Base-by-base conservation (phyloP, 1,140 invertebrate genomes). In the Holotrichia oblita region DNA sequence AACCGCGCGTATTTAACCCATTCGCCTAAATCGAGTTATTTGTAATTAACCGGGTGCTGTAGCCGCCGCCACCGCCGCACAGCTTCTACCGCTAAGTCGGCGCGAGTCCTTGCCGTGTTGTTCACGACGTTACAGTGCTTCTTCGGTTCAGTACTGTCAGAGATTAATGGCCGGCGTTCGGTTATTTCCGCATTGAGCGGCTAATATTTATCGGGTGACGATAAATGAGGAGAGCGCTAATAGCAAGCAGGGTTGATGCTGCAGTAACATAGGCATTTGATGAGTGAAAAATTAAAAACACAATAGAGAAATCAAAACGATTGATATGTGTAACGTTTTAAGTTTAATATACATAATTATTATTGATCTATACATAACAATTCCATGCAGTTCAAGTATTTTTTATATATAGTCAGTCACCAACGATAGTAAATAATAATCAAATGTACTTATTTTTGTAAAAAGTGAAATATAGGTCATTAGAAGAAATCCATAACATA, bases 11-110 rank as follows among this genome's bases (percentile, higher is more conserved):
- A 86, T 84, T 85, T 85, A 85, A 84, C 84, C 85, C 85, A 85
- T 85, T 85, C 85, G 83, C 80, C 81, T 85, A 86, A 86, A 86
- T 86, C 85, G 85, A 86, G 85, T 86, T 86, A 86, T 86, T 86
- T 85, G 85, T 86, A 86, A 86, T 86, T 86, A 86, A 86, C 85
- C 84, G 81, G 84, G 82, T 84, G 81, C 82, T 59, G 80, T 22
- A 12, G 27, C 61, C 61, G 27, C 61, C 61, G 20, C 22, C 22
- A 27, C 61, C 61, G 61, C 61, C 22, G 22, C 12, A 69, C 44
- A 2, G 41, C 77, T 72, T 17, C 40, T 69, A 17, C 72, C 55
- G 17, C 73, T 17, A 27, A 20, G 64, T 69, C 64, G 64, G 4
- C 34, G 8, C 27, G n/a, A 22, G 20, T 74, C 34, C 73, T n/a